Conservation (phyloP, 2,888 invertebrate species). For the Volucella inanis region DNA sequence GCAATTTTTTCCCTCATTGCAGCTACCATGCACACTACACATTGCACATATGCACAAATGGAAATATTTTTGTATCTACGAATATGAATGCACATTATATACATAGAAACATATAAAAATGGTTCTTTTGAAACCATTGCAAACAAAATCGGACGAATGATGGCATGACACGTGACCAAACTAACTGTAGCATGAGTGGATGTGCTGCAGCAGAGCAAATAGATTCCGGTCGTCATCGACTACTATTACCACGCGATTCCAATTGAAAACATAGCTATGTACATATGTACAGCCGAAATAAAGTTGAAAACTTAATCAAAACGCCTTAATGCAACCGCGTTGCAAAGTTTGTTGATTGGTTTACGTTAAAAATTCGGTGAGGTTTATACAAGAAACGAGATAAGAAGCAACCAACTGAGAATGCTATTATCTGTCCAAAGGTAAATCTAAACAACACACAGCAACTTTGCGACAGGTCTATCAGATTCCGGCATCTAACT, state of each 20-base stretch:
- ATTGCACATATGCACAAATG: no score
- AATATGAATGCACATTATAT: no score
- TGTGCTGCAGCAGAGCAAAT: no score
- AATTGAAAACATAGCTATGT: no score
- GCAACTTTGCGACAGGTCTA: conserved; percentile 40
- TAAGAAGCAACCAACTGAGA: conserved; percentile 31
- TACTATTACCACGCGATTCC: no score
- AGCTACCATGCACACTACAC: not conserved
- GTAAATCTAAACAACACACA: conserved; percentile 55
- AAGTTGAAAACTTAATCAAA: conserved; percentile 68
- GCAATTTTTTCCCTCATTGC: conserved; percentile 19
- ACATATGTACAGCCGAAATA: no score
- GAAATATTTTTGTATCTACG: no score
- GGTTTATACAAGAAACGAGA: conserved; percentile 53
- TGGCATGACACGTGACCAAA: conserved; percentile 70
- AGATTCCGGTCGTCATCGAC: conserved; percentile 45
- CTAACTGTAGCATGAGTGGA: conserved; percentile 57
- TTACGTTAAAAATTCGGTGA: conserved; percentile 41
- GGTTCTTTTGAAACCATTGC: conserved; percentile 54
- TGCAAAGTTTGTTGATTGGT: conserved; percentile 48
- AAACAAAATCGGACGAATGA: conserved; percentile 55
- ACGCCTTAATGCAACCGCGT: conserved; percentile 43
- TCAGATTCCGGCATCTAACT: conserved; percentile 24
- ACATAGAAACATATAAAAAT: conserved; percentile 15
- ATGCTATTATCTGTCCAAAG: conserved; percentile 45